Base-by-base conservation (phyloP, 2,797 vertebrate genomes). In the Rousettus madagascariensis region DNA sequence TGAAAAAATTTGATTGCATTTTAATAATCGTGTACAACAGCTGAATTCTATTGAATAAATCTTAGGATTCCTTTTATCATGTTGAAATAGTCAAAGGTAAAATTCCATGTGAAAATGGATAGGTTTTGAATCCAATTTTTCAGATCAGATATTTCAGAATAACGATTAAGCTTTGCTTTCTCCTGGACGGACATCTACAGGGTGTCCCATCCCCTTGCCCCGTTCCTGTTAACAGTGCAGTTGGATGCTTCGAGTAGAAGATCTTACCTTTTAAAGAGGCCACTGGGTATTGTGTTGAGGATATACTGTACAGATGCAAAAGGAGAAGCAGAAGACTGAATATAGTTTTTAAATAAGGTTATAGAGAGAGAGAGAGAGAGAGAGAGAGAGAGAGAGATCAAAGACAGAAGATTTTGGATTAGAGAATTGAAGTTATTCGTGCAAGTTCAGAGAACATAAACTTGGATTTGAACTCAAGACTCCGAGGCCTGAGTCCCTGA, bases 391-490 rank as follows among this genome's bases (percentile, higher is more conserved):
- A 41, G 4, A n/a, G 61, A 46, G 15, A 33, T 61, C 7, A 38
- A 59, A 57, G 33, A 38, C 51, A 38, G 43, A 30, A 72, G 55
- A 51, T 36, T 83, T 92, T 63, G 55, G 41, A 33, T 66, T 79
- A 33, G 63, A 84, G 68, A 71, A 46, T 24, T 33, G 19, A 75
- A 51, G 13, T 72, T 49, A n/a, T 12, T 22, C 59, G 65, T 53
- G 28, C n/a, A 71, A 74, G 17, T 55, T 55, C 38, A 36, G 68
- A 94, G 71, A 49, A 79, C 55, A 84, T 11, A 66, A 63, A 75
- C 61, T 68, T 79, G 28, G 16, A 94, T 74, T 74, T 63, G 57
- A 79, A 83, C 43, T 46, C 38, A 82, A 69, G 43, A n/a, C 17
- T 41, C n/a, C n/a, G n/a, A 55, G 78, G 8, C 22, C 33, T 41